These are phyloP conservation scores for Chelonus formosanus DNA, from an alignment of 2,888 invertebrate species.

Conservation along the genomic window DNA sequence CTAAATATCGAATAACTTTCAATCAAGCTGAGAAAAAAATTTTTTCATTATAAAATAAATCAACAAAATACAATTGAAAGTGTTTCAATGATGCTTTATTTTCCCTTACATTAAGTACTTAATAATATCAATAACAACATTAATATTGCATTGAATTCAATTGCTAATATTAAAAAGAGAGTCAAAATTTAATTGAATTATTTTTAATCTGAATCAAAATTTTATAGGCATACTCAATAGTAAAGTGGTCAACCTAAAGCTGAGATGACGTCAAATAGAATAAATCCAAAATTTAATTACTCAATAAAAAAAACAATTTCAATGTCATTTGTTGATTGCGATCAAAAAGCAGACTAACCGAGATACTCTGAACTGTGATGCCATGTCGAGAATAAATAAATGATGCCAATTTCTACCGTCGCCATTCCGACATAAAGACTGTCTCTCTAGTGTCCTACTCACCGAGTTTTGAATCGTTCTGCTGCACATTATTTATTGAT, in stretches of 20 bases:
- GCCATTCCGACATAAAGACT: conserved; percentile 9
- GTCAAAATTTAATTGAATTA: not conserved
- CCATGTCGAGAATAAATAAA: conserved; percentile 23
- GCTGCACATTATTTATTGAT: conserved; percentile 36
- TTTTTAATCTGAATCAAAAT: conserved; percentile 4
- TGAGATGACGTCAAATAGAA: not conserved
- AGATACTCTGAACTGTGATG: conserved; percentile 15
- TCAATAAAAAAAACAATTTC: too few relatives aligned
- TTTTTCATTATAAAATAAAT: too few relatives aligned
- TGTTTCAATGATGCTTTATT: conserved; percentile 17
- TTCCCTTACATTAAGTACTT: conserved; percentile 1
- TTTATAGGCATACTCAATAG: not conserved
- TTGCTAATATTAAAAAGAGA: not conserved
- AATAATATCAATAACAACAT: not conserved
- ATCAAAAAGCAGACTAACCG: conserved; percentile 18
- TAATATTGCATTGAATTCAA: too few relatives aligned
- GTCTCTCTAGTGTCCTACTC: conserved; percentile 25
- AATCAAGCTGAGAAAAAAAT: too few relatives aligned
- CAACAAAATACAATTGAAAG: not conserved
- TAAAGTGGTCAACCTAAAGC: too few relatives aligned
- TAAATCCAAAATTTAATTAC: not conserved
- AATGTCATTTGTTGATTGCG: conserved; percentile 49
- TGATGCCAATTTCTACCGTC: conserved; percentile 21
- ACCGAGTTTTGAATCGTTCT: conserved; percentile 33
- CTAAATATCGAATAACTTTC: too few relatives aligned